phyloP scores from a whole-genome alignment of 2,113 vertebrate genomes.

The Podarcis muralis region DNA sequence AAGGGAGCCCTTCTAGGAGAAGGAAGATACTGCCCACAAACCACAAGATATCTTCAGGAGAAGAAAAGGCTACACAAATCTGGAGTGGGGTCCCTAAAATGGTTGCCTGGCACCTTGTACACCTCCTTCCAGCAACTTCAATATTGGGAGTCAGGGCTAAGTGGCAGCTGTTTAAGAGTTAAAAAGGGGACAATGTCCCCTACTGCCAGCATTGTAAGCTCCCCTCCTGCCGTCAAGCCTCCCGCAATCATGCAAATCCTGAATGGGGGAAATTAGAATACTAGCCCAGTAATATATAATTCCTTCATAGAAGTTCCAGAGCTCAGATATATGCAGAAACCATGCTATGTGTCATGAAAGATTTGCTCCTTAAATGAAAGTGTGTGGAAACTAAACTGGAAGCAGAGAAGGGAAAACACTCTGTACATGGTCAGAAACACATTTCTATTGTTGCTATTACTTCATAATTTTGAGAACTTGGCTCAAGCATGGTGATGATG shows the following conservation, averaged over 20 bases:
- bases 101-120: no score
- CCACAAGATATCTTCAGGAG: no score
- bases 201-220: neutral
- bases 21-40: no score
- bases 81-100: no score
- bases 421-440: neutral
- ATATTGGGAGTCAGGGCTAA: neutral
- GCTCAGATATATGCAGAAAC: neutral
- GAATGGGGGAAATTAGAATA: no score
- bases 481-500: neutral
- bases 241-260: neutral
- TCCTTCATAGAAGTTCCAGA: neutral
- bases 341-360: neutral
- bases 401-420: neutral
- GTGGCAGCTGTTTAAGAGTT: neutral
- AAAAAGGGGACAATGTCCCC: neutral
- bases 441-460: neutral
- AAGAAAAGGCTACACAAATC: no score
- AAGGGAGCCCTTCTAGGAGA: no score
- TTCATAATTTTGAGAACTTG: neutral
- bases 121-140: no score
- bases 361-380: neutral
- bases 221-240: no score
- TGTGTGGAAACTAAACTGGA: neutral
- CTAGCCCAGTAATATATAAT: neutral